These are phyloP conservation scores for Aphaenogaster floridana DNA, from an alignment of 1,140 invertebrate genomes.

Conservation along the genomic window DNA sequence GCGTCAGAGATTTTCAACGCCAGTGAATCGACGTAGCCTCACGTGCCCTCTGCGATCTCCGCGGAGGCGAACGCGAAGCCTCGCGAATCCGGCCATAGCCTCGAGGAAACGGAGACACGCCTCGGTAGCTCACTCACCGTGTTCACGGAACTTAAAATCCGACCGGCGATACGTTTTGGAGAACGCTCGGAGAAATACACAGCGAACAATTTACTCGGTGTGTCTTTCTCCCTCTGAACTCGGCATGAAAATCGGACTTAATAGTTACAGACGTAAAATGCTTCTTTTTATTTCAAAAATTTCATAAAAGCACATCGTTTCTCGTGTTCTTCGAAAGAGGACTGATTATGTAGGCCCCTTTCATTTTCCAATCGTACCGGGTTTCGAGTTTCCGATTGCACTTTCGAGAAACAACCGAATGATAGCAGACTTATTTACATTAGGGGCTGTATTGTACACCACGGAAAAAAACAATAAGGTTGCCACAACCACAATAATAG, in stretches of 20 bases:
- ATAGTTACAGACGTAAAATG: neutral
- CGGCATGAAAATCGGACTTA: neutral
- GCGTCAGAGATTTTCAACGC: neutral
- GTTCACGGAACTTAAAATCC: slow-evolving; percentile 61
- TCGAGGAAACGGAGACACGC: slow-evolving; percentile 73
- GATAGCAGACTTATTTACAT: neutral
- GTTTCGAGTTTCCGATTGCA: neutral
- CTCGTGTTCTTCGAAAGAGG: neutral
- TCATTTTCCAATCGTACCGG: neutral
- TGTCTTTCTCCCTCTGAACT: neutral
- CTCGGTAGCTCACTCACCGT: slow-evolving; percentile 63
- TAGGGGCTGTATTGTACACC: no score
- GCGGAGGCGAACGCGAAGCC: slow-evolving; percentile 38
- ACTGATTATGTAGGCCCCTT: neutral
- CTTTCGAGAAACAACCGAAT: neutral
- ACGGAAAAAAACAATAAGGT: no score
- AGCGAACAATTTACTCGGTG: slow-evolving; percentile 1
- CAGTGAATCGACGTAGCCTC: slow-evolving; percentile 16
- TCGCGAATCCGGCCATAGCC: slow-evolving; percentile 58
- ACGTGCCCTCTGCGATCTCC: slow-evolving; percentile 43
- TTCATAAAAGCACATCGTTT: neutral
- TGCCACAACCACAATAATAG: no score
- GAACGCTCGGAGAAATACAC: slow-evolving; percentile 3
- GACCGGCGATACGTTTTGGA: slow-evolving; percentile 51
- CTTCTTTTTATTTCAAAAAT: neutral